Base-by-base conservation (phyloP, 2,888 invertebrate species). In the Himalopsyche anomala region DNA sequence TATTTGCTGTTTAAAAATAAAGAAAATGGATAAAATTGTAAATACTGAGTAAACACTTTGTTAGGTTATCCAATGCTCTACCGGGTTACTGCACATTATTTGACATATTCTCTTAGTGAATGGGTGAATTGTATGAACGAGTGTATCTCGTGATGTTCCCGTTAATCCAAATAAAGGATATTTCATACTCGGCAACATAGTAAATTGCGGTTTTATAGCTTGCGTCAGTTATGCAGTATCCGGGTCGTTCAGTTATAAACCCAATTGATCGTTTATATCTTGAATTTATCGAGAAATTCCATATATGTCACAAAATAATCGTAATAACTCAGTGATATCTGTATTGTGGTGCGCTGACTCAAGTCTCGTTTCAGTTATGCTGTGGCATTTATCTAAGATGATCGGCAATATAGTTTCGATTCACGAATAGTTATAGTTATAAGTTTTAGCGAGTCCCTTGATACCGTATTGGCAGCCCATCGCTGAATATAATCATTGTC, bases 81-180 rank as follows among this genome's bases (percentile, higher is more conserved):
- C 15, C 3, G 5, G 15, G 9, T 62, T 4, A 62, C 62, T 19
- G n/a, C 28, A 28, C 19, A 62, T 19, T 19, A 62, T 19, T 74
- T 74, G 74, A 74, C 74, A 74, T 9, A 36, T 74, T 74, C 74
- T 36, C 15, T 36, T 12, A 74, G 36, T 74, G 36, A 19, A 36
- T 74, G 12, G 38, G 74, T 36, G 36, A 12, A 36, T 74, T 74
- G 74, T 74, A 74, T 74, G 74, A 19, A 12, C 11, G 28, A 74
- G 36, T 36, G 36, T 15, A 74, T 74, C 19, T 74, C 38, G 74
- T 15, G 74, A 74, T 38, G 74, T 74, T 74, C 74, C 74, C 74
- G 74, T 74, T 74, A 74, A 74, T 74, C 74, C 74, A 74, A 74
- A 74, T 74, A 74, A 74, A 74, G 74, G 74, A 74, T 74, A 74